A percentile compares a stretch with the other conserved stretches of the same genome.
These are phyloP conservation scores for Philereme transversata DNA, from an alignment of 2,888 invertebrate genomes.

Conservation along the genomic window DNA sequence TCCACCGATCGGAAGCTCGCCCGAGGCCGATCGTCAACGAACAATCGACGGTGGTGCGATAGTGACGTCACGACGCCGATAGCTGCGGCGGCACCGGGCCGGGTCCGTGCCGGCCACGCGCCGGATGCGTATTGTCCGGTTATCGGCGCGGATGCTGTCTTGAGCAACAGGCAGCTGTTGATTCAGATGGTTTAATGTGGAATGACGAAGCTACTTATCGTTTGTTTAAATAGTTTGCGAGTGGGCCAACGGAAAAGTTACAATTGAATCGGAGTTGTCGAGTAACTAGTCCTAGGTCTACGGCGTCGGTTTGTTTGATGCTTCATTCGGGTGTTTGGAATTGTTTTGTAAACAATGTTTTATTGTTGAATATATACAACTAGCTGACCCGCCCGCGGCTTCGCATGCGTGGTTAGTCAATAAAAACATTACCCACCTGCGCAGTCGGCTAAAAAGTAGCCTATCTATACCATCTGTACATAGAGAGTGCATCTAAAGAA, in stretches of 20 bases:
- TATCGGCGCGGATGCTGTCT: conserved; percentile 32
- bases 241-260: background rate
- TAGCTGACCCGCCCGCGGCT: too few species aligned
- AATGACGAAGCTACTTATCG: conserved; percentile 4
- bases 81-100: conserved; percentile 6
- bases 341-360: too few species aligned
- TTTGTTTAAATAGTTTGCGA: background rate
- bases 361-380: too few species aligned
- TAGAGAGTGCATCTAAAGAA: too few species aligned
- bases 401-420: too few species aligned
- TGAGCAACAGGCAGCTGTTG: conserved; percentile 34
- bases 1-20: conserved; percentile 8
- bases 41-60: conserved; percentile 6
- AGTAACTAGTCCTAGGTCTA: too few species aligned
- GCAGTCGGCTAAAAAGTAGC: too few species aligned
- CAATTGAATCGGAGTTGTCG: too few species aligned
- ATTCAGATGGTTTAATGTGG: conserved; percentile 10
- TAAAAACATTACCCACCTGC: too few species aligned
- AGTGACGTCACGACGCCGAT: conserved; percentile 4
- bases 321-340: too few species aligned
- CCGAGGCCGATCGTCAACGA: background rate
- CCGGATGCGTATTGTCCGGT: conserved; percentile 34
- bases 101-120: conserved; percentile 8
- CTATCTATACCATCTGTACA: too few species aligned
- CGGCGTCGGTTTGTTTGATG: too few species aligned